Base-by-base conservation (phyloP, 1,140 invertebrate genomes). In the Colletes gigas region DNA sequence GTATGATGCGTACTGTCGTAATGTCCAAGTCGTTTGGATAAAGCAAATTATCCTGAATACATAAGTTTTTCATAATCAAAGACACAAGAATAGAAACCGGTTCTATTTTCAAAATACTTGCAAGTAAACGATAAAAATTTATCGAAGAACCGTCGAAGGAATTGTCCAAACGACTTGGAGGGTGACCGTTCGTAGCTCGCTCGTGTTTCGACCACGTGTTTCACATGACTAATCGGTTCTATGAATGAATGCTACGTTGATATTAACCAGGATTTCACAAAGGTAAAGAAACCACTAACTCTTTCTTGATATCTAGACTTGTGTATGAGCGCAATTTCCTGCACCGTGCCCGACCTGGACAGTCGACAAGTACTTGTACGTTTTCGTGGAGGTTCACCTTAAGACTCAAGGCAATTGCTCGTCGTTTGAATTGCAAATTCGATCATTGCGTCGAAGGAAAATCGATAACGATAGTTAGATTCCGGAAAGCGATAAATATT, bases 191-290 rank as follows among this genome's bases (percentile, higher is more conserved):
- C 72, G 82, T 86, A 81, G 66, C 59, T 78, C 65, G 81, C 62
- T 89, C 82, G 88, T 85, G 81, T 88, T 84, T 83, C 85, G 85
- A 89, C 83, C 83, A 91, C 90, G 88, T 90, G 77, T 86, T 92
- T 90, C 89, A 91, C 71, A 91, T 92, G 83, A 91, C 90, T 93
- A 93, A 91, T 93, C 90, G 90, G 92, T 93, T 92, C 92, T 93
- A 91, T 92, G 90, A 93, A 93, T 91, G 89, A 93, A 91, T 93
- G 92, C 92, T 93, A 92, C 92, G 89, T 92, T 93, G 88, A 92
- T 91, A 93, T 92, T 92, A 92, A 90, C 92, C 93, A 93, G 93
- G 93, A 93, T 93, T 93, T 93, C 87, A 93, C 92, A 85, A 93
- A 93, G 93, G 93, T 93, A 93, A 93, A 92, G 86, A 92, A 77